Evolutionary conservation across 2,113 vertebrate species (phyloP).

Genomic region (Ammodytes dubius): DNA sequence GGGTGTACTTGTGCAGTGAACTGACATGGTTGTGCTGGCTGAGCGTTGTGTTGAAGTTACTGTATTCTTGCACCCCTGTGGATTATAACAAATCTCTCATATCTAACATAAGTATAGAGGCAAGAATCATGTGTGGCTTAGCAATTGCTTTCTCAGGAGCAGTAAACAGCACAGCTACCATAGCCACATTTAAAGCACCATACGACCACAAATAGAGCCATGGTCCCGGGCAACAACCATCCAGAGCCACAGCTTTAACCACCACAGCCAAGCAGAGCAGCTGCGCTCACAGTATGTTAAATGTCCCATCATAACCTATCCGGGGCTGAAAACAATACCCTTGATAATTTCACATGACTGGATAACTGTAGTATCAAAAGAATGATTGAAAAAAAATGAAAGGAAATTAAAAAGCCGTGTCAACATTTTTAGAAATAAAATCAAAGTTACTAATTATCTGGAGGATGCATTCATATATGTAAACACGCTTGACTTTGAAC

Average conservation of each 20-base stretch:
- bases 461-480: conserved; percentile 37
- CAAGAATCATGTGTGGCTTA: background rate
- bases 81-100: conserved; percentile 9
- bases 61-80: background rate
- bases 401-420: background rate
- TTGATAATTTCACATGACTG: background rate
- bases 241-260: background rate
- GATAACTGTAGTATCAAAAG: background rate
- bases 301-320: background rate
- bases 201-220: background rate
- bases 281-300: background rate
- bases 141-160: background rate
- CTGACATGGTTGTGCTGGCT: background rate
- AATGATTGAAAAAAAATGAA: background rate
- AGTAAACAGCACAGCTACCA: background rate
- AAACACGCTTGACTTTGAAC: conserved; percentile 56
- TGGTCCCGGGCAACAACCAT: background rate
- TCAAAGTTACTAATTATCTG: conserved; percentile 34
- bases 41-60: background rate
- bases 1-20: background rate
- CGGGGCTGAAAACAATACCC: background rate
- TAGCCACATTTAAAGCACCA: background rate
- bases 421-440: conserved; percentile 38
- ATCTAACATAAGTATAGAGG: background rate
- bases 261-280: background rate